Conservation (phyloP, 2,113 vertebrate species). For the Bucco capensis region DNA sequence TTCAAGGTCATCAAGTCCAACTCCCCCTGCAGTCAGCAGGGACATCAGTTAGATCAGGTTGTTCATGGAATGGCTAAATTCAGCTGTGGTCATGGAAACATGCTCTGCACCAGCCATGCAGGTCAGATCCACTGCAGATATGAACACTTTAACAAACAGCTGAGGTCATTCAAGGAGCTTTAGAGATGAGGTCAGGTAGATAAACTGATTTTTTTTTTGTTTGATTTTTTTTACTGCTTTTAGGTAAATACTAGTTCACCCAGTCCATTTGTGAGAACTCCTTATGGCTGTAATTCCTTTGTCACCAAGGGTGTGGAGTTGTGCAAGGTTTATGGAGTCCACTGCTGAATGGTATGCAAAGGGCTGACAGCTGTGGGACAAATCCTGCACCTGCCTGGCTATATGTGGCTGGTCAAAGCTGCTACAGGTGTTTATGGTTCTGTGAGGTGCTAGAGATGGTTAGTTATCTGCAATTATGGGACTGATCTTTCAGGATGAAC, state of each 20-base stretch:
- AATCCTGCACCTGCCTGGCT: background rate
- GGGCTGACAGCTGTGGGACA: background rate
- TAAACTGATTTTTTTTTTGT: background rate
- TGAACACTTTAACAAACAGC: background rate
- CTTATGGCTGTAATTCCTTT: background rate
- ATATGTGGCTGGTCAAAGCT: background rate
- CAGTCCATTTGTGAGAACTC: background rate
- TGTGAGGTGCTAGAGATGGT: background rate
- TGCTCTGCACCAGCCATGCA: background rate
- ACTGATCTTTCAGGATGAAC: background rate
- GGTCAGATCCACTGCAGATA: background rate
- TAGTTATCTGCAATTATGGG: fast-evolving
- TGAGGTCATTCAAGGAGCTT: background rate
- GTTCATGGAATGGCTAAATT: background rate
- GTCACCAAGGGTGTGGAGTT: background rate
- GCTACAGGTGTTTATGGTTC: background rate
- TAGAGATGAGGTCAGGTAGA: background rate
- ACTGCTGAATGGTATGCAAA: background rate
- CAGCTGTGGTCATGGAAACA: background rate
- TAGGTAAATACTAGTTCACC: background rate
- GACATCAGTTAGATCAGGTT: background rate
- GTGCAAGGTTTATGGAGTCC: background rate
- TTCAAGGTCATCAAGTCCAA: background rate
- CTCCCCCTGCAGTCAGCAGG: background rate
- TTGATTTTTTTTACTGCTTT: background rate